These are phyloP conservation scores for Neuroscelio doddi DNA, from an alignment of 2,888 invertebrate genomes.

Conservation along the genomic window DNA sequence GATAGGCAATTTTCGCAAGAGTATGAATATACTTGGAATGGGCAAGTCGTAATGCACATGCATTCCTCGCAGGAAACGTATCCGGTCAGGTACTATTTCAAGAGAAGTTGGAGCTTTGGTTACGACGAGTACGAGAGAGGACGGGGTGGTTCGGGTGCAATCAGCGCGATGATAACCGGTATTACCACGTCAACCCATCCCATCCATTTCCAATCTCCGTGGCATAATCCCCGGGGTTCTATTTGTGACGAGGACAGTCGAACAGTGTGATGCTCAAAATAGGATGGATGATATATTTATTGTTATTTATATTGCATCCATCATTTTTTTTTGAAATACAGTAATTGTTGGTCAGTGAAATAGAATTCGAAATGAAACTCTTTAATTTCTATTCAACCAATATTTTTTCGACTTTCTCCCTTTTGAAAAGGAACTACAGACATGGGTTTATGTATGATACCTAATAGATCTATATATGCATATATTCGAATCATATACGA, in stretches of 20 bases:
- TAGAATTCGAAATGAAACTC: constrained; percentile 17
- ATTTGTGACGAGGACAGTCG: constrained; percentile 58
- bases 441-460: no score
- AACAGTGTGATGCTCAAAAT: constrained; percentile 28
- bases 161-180: constrained; percentile 68
- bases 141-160: constrained; percentile 55
- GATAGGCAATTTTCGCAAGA: constrained; percentile 22
- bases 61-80: constrained; percentile 30
- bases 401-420: not conserved
- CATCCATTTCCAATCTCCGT: constrained; percentile 51
- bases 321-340: constrained; percentile 14
- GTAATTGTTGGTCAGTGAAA: constrained; percentile 16
- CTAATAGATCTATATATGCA: no score
- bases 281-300: not conserved
- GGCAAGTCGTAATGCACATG: constrained; percentile 23
- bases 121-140: constrained; percentile 26
- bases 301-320: constrained; percentile 13
- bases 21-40: constrained; percentile 19
- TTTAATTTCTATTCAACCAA: constrained; percentile 18
- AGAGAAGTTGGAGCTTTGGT: constrained; percentile 29
- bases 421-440: no score
- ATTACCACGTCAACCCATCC: constrained; percentile 64
- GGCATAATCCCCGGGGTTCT: constrained; percentile 61
- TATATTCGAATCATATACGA: no score
- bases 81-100: constrained; percentile 30